Evolutionary conservation across 2,888 invertebrate genomes (phyloP), one percentile per base, ranked within the genome.

Genomic region (Syritta pipiens): DNA sequence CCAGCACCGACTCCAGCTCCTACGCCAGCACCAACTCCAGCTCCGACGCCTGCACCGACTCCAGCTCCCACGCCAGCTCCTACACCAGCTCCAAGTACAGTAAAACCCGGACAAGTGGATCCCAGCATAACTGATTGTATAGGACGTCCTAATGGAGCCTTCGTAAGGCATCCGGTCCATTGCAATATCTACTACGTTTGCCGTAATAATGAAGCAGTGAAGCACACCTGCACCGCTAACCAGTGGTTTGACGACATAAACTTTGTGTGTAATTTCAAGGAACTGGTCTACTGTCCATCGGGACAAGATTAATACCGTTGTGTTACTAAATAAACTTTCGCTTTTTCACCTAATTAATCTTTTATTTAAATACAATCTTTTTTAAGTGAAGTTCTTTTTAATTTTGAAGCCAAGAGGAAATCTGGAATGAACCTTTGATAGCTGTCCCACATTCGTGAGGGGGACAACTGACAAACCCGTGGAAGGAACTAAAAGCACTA

Each of bases 221-320:
- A 44, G 4, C 53, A 51, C 20, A 60, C 60, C 9, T 82, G 82
- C 14, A 51, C 67, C 5, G 5, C 3, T 1, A 44, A 48, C 0
- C 71, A 69, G 37, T 83, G 81, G 82, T 83, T 76, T 9, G 76
- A 83, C 20, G 51, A 74, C 17, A 30, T 22, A 0, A 5, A 4
- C 1, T 81, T 40, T 30, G 74, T 77, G 1, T 83, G 83, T 32
- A 81, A 83, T 40, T 81, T 72, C 14, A 59, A 22, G 2, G 9
- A 19, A n/a, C 5, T 35, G 3, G 82, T 83, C 4, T 5, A 37
- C 7, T 62, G 83, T 30, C 53, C 60, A 4, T n/a, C 74, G 1
- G 24, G 44, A 9, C 63, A 55, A 46, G 82, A 82, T 9, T 82
- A 59, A 72, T n/a, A n/a, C n/a, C 1, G 1, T 2, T 17, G 2